Percentiles rank a stretch among this genome's conserved stretches.
These are phyloP conservation scores for Magallana angulata DNA, from an alignment of 1,140 invertebrate genomes.

Conservation along the genomic window DNA sequence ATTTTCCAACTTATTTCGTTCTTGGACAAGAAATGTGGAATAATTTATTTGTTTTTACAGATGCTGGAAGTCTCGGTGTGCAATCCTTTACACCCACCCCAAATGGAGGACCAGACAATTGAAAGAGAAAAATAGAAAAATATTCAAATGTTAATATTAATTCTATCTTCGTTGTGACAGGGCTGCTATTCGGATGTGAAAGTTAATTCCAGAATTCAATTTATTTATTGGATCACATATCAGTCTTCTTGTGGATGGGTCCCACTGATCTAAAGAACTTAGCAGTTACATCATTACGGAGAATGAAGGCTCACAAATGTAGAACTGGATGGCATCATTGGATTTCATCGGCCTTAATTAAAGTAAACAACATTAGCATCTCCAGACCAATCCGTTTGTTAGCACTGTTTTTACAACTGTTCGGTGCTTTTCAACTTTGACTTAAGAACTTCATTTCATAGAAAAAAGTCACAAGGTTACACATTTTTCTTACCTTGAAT, in stretches of 20 bases:
- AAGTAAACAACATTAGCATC: constrained; percentile 36
- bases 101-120: background rate
- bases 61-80: background rate
- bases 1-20: background rate
- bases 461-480: too few species aligned
- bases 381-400: constrained; percentile 4
- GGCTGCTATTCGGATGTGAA: constrained; percentile 1
- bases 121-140: constrained; percentile 35
- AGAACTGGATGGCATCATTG: constrained; percentile 24
- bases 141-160: constrained; percentile 38
- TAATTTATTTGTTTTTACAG: constrained; percentile 32
- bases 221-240: constrained; percentile 33
- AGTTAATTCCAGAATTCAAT: constrained; percentile 31
- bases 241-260: background rate
- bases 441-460: too few species aligned
- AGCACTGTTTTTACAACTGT: constrained; percentile 22
- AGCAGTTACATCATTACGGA: constrained; percentile 4
- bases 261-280: background rate
- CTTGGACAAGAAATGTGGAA: background rate
- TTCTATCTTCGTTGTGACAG: constrained; percentile 13
- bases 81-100: constrained; percentile 6
- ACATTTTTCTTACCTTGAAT: too few species aligned
- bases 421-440: background rate
- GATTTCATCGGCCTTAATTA: constrained; percentile 19
- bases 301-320: constrained; percentile 7